Percentiles rank a stretch among this genome's conserved stretches.
Conservation (phyloP, 2,888 invertebrate species). For the Heliconius ismenius region DNA sequence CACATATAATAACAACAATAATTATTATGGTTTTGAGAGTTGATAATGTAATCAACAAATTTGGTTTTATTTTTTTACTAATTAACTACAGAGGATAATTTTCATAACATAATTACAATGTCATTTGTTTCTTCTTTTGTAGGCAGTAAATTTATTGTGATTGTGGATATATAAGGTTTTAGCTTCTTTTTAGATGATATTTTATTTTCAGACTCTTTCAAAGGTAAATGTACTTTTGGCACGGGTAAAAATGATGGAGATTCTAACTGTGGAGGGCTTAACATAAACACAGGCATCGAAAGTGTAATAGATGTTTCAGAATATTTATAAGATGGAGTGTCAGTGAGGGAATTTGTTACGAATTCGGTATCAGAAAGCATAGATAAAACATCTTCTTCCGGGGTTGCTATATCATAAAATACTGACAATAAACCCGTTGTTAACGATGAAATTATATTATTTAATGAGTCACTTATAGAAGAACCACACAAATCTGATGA, state of each 20-base stretch:
- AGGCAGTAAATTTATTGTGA: conserved; percentile 41
- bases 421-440: conserved; percentile 21
- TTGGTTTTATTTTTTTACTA: background rate
- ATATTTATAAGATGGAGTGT: background rate
- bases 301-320: background rate
- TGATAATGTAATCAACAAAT: background rate
- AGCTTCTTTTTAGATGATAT: background rate
- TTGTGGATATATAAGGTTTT: conserved; percentile 31
- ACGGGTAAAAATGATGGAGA: conserved; percentile 24
- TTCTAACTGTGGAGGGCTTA: conserved; percentile 16
- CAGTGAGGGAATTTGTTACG: background rate
- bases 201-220: background rate
- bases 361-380: background rate
- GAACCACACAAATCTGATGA: background rate
- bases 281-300: conserved; percentile 24
- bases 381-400: background rate
- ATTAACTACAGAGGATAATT: background rate
- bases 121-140: conserved; percentile 32
- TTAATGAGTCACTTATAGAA: conserved; percentile 9
- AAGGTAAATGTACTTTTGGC: conserved; percentile 10
- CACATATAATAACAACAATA: too few relatives aligned
- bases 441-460: conserved; percentile 22
- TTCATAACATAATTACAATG: conserved; percentile 38
- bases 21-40: too few relatives aligned
- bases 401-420: background rate